Evolutionary conservation across 2,888 invertebrate genomes (phyloP), one percentile per base, ranked within the genome.

Genomic region (Proisotoma minuta): DNA sequence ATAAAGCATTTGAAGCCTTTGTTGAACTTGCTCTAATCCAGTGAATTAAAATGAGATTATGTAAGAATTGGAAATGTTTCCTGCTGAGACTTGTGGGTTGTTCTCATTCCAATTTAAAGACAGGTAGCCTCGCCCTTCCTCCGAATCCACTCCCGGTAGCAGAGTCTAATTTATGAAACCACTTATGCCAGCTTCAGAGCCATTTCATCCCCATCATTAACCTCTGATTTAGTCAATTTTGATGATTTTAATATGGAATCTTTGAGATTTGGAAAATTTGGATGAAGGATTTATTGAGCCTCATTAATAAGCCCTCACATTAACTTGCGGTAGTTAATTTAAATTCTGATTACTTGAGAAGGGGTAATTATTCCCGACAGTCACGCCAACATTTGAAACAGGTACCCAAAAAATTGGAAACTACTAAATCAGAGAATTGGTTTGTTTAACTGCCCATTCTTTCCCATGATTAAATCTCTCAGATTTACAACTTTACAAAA

Each of bases 71-170:
- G 34, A 34, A 34, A 34, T 34, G 34, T 34, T 34, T 34, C 34
- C 34, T 34, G 34, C 34, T 34, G 34, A 10, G 34, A 34, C 34
- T 15, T 34, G 34, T 34, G 34, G 15, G 34, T n/a, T n/a, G n/a
- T n/a, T 34, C 34, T 8, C 20, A 10, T 5, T 15, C 39, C 23
- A 43, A 43, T 56, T 56, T 56, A 34, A 56, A 56, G 56, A 56
- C 56, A 56, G 56, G 56, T 40, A 56, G 56, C 47, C 56, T 56
- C 56, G 56, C 56, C 56, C 56, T 56, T 56, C 56, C 56, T 29
- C 34, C 43, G 56, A 56, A 56, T 43, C 56, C 40, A 56, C 43
- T 43, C 56, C 56, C 56, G 56, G 56, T 56, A 43, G 43, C 43
- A 18, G n/a, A 5, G 18, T 56, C 15, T 56, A 24, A 56, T 56